Evolutionary conservation across 1,140 invertebrate genomes (phyloP).

Genomic region (Tyrophagus putrescentiae): DNA sequence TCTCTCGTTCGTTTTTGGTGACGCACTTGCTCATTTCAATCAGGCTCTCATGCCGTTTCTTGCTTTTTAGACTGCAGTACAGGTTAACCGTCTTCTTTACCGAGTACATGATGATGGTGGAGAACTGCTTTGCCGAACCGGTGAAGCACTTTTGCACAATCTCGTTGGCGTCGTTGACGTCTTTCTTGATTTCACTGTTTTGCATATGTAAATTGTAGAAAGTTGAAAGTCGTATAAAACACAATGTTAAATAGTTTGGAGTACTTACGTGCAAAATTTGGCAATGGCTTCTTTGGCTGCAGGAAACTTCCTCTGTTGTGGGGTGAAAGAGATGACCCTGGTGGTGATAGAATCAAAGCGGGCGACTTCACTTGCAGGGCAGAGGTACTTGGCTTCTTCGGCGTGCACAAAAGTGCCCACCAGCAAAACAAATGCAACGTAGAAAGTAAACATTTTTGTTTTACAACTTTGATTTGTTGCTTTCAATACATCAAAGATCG

Average conservation of each 20-base stretch:
- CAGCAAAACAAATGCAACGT: too few relatives aligned
- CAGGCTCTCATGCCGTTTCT: background rate
- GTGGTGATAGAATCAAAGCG: background rate
- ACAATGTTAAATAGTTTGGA: background rate
- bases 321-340: background rate
- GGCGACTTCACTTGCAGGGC: background rate
- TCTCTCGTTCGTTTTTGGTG: background rate
- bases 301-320: background rate
- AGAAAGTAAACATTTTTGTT: too few relatives aligned
- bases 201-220: background rate
- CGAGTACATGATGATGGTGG: background rate
- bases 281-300: background rate
- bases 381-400: background rate
- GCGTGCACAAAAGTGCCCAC: too few relatives aligned
- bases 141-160: background rate
- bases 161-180: background rate
- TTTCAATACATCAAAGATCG: too few relatives aligned
- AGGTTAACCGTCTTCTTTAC: background rate
- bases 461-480: too few relatives aligned
- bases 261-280: background rate
- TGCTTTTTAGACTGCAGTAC: slow-evolving; percentile 8
- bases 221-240: background rate
- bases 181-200: background rate
- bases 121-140: background rate
- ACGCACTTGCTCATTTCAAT: background rate